Evolutionary conservation across 2,113 vertebrate genomes (phyloP).

Genomic region (Hassar affinis): DNA sequence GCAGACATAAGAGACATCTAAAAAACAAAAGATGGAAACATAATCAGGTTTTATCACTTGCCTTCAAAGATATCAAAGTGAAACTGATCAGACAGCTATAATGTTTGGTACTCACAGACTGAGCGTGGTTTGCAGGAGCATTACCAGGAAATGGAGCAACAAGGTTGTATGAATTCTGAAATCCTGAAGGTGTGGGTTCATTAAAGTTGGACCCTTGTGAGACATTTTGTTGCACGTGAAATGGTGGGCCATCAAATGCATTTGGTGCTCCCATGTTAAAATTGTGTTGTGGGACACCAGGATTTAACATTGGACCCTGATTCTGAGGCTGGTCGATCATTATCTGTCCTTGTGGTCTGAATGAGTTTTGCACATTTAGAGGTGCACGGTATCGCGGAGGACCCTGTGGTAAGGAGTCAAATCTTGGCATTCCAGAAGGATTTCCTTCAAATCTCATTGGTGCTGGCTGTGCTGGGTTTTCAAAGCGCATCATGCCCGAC

Average conservation of each 20-base stretch:
- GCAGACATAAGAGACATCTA: conserved; percentile 65
- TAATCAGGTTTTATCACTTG: not conserved
- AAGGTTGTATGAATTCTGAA: conserved; percentile 70
- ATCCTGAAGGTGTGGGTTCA: conserved; percentile 74
- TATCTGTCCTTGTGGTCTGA: conserved; percentile 71
- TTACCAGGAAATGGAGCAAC: conserved; percentile 77
- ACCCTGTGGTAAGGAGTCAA: conserved; percentile 77
- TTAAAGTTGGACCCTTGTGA: conserved; percentile 80
- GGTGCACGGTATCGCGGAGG: conserved; percentile 69
- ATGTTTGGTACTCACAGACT: conserved; percentile 75
- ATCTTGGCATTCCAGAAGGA: conserved; percentile 68
- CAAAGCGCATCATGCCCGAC: conserved; percentile 77
- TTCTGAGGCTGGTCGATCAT: conserved; percentile 81
- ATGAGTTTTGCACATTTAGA: conserved; percentile 67
- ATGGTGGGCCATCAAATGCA: conserved; percentile 76
- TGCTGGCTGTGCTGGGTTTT: conserved; percentile 79
- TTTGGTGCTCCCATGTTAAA: conserved; percentile 73
- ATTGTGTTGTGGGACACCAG: conserved; percentile 73
- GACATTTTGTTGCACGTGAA: conserved; percentile 74
- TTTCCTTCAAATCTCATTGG: conserved; percentile 81
- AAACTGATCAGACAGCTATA: not conserved
- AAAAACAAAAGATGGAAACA: not conserved
- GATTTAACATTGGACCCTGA: conserved; percentile 67
- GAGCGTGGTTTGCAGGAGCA: conserved; percentile 74
- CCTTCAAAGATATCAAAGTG: not conserved